Conservation (phyloP, 2,113 vertebrate genomes). For the Lutjanus erythropterus region DNA sequence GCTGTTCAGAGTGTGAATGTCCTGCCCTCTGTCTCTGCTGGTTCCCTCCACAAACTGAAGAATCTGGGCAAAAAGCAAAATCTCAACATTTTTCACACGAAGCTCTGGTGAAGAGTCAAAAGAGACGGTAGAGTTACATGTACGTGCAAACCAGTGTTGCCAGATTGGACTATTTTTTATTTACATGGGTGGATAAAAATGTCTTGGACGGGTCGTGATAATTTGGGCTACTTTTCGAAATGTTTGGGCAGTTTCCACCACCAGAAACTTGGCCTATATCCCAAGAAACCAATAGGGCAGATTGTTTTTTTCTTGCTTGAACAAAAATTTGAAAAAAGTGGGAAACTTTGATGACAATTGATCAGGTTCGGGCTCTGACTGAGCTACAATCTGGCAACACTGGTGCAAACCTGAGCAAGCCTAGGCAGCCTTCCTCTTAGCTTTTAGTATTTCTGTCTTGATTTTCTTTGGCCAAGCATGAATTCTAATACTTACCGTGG, state of each 20-base stretch:
- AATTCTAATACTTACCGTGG: no score
- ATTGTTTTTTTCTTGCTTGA: no score
- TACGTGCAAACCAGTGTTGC: background rate
- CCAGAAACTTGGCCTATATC: background rate
- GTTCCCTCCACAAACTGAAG: background rate
- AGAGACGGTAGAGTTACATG: background rate
- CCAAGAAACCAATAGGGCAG: background rate
- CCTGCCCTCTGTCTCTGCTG: background rate
- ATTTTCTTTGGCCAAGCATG: no score
- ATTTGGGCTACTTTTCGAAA: background rate
- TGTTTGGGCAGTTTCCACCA: background rate
- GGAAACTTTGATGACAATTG: background rate
- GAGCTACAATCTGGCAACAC: no score
- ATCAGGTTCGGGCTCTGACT: no score
- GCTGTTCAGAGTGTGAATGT: conserved; percentile 56
- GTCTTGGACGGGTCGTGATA: background rate
- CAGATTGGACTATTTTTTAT: background rate
- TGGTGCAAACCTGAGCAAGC: no score
- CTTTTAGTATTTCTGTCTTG: no score
- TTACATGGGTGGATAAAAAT: background rate
- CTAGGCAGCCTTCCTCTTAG: background rate
- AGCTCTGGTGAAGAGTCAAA: background rate
- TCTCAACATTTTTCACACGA: conserved; percentile 12
- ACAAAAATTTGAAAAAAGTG: background rate
- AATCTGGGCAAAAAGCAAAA: conserved; percentile 25